A percentile compares a stretch with the other conserved stretches of the same genome.
phyloP scores from a whole-genome alignment of 1,140 invertebrate genomes.

The Ericerus pela region DNA sequence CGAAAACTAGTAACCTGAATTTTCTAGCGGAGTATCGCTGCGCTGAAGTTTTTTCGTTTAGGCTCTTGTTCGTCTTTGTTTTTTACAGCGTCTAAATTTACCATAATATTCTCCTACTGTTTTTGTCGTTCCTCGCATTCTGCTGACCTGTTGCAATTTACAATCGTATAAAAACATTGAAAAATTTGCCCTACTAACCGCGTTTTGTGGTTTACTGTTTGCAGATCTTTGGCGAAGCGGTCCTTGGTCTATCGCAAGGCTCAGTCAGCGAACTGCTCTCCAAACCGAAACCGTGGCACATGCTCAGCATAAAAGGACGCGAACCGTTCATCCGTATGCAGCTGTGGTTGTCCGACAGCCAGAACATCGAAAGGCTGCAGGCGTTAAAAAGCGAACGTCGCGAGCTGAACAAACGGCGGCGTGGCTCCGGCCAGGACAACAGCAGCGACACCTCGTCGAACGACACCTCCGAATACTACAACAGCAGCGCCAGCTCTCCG shows the following conservation, averaged over 20 bases:
- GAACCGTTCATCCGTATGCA: conserved; percentile 98
- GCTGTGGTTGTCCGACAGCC: conserved; percentile 84
- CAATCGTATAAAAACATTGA: no score
- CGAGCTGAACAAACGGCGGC: conserved; percentile 72
- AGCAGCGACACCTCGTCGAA: conserved; percentile 73
- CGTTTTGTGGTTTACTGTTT: conserved; percentile 23
- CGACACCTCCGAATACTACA: conserved; percentile 76
- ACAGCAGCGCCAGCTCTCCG: conserved; percentile 45
- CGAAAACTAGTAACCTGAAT: no score
- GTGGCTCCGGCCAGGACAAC: conserved; percentile 45
- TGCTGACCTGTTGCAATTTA: no score
- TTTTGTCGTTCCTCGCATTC: no score
- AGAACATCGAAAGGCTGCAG: conserved; percentile 79
- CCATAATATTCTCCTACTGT: no score
- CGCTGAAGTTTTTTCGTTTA: no score
- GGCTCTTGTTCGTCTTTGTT: no score
- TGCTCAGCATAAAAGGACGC: conserved; percentile 93
- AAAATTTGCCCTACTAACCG: no score
- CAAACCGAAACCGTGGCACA: conserved; percentile 98
- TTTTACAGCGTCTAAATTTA: no score
- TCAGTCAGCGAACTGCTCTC: conserved; percentile 92
- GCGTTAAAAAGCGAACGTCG: conserved; percentile 74
- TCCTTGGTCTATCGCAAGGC: conserved; percentile 87
- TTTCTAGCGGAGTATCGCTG: no score
- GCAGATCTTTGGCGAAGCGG: conserved; percentile 88